Evolutionary conservation across 2,888 invertebrate species (phyloP).

Genomic region (Acronicta leporina): DNA sequence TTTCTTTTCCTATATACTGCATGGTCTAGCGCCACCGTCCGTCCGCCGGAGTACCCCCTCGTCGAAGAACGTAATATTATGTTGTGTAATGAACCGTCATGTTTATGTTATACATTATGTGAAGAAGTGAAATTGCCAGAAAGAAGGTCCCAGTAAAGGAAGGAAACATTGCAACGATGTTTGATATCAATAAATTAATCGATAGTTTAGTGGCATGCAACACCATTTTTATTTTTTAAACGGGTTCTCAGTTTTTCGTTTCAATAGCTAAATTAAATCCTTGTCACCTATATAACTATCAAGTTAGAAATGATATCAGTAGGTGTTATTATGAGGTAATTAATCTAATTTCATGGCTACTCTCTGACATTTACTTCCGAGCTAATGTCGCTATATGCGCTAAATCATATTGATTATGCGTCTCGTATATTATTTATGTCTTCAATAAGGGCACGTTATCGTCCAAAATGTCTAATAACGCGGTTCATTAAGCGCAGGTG

Average conservation of each 20-base stretch:
- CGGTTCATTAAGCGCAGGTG: not conserved
- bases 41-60: not conserved
- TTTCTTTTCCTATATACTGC: not conserved
- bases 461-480: not conserved
- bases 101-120: conserved; percentile 12
- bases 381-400: not conserved
- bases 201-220: too few species aligned
- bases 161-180: too few species aligned
- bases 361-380: not conserved
- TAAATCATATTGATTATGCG: conserved; percentile 4
- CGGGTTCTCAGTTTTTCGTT: too few species aligned
- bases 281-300: too few species aligned
- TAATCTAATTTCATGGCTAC: not conserved
- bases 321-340: not conserved
- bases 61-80: conserved; percentile 8
- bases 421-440: conserved; percentile 11
- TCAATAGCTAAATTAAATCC: too few species aligned
- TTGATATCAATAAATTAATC: too few species aligned
- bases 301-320: not conserved
- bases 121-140: too few species aligned
- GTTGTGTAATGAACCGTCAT: conserved; percentile 31
- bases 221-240: too few species aligned
- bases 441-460: conserved; percentile 13
- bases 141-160: too few species aligned
- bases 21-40: not conserved